A percentile compares a stretch with the other conserved stretches of the same genome.
Evolutionary conservation across 2,113 vertebrate genomes (phyloP).

Genomic region (Ceyx melanurus): DNA sequence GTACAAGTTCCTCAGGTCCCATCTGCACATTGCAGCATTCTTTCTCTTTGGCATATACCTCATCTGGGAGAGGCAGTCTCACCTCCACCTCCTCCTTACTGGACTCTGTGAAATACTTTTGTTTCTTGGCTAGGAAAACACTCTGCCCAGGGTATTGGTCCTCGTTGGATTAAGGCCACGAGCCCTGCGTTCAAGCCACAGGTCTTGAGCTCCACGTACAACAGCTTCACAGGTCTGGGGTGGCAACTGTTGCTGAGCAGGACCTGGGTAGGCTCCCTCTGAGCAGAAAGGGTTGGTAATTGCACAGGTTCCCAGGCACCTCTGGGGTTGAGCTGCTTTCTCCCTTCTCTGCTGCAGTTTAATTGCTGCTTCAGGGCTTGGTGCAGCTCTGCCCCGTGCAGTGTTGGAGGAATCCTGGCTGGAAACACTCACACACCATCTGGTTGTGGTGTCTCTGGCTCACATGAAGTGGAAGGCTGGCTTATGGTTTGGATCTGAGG

Average conservation of each 20-base stretch:
- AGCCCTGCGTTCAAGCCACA: not conserved
- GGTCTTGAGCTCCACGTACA: accelerated
- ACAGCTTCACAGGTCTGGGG: not conserved
- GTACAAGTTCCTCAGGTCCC: constrained; percentile 13
- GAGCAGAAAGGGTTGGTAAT: not conserved
- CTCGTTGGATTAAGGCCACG: not conserved
- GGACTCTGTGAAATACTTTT: not conserved
- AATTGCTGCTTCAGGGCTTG: not conserved
- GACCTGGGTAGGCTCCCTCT: not conserved
- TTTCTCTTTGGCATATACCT: constrained; percentile 44
- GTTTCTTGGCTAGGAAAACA: not conserved
- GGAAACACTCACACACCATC: accelerated
- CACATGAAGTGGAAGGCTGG: not conserved
- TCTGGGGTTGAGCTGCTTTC: not conserved
- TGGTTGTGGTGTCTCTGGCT: not conserved
- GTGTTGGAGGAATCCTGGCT: not conserved
- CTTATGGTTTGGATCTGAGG: not conserved
- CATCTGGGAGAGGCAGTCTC: not conserved
- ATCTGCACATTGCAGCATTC: not conserved
- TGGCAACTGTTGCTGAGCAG: not conserved
- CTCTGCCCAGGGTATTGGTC: not conserved
- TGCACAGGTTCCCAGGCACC: not conserved
- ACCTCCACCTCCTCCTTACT: not conserved
- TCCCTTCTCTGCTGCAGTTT: not conserved
- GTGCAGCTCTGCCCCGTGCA: accelerated